Evolutionary conservation across 1,140 invertebrate genomes (phyloP).

Genomic region (Cardiocondyla obscurior): DNA sequence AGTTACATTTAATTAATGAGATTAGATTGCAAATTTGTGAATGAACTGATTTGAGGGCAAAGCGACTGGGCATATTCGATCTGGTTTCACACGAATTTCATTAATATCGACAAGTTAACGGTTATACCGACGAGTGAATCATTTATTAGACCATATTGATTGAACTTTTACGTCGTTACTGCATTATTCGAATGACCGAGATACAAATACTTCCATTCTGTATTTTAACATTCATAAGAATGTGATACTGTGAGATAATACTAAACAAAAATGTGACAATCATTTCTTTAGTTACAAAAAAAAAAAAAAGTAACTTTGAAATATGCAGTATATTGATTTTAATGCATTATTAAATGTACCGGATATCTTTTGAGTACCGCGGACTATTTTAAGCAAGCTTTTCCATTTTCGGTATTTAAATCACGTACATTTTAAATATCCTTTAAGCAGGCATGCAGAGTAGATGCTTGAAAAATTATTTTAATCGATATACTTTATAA

Average conservation of each 20-base stretch:
- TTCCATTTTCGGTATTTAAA: neutral
- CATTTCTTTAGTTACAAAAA: neutral
- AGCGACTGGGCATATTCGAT: neutral
- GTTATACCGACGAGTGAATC: neutral
- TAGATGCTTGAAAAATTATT: neutral
- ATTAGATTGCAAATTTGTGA: neutral
- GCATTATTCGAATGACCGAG: conserved; percentile 11
- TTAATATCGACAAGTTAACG: conserved; percentile 26
- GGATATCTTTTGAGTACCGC: neutral
- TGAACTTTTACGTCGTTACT: neutral
- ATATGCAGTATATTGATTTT: neutral
- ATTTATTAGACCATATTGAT: conserved; percentile 19
- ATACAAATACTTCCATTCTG: conserved; percentile 2
- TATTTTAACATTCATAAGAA: neutral
- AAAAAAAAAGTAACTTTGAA: neutral
- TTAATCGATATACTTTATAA: neutral
- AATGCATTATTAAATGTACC: conserved; percentile 17
- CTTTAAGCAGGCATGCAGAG: neutral
- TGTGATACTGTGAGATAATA: neutral
- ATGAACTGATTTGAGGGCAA: neutral
- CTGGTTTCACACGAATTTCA: neutral
- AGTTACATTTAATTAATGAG: neutral
- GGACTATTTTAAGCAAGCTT: neutral
- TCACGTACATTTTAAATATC: neutral
- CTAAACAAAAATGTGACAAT: neutral